Conservation (phyloP, 2,113 vertebrate species). For the Trematocara stigmaticum region DNA sequence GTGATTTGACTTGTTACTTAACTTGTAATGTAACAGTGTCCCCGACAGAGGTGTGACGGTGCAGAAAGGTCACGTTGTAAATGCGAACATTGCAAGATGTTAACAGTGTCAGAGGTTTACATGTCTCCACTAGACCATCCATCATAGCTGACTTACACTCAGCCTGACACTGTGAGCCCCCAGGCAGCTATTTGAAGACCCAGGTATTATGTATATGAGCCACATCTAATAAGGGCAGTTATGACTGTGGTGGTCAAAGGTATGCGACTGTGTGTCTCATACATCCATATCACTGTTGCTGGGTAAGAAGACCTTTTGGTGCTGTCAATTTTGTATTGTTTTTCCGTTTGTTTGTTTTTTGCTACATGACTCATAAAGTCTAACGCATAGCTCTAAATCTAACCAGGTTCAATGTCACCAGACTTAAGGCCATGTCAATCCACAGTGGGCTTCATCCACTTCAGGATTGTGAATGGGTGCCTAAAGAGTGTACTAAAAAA, state of each 20-base stretch:
- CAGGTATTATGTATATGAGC: slow-evolving; percentile 3
- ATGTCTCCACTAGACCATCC: neutral
- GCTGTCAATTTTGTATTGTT: neutral
- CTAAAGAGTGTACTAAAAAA: neutral
- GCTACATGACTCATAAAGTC: neutral
- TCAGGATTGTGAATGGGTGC: neutral
- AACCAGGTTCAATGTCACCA: neutral
- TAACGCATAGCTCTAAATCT: neutral
- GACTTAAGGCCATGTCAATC: neutral
- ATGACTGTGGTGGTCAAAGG: neutral
- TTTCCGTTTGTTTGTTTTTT: rapidly evolving
- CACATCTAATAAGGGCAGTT: slow-evolving; percentile 1
- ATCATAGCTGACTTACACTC: neutral
- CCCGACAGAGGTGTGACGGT: neutral
- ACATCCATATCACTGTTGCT: neutral
- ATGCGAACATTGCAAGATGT: neutral
- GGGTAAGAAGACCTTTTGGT: neutral
- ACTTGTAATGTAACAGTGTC: neutral
- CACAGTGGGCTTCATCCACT: neutral
- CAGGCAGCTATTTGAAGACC: slow-evolving; percentile 14
- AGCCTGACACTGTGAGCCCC: neutral
- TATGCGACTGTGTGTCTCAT: slow-evolving; percentile 3
- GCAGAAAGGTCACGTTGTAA: neutral
- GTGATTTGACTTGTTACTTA: neutral
- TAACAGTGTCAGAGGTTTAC: neutral